Conservation (phyloP, 1,140 invertebrate genomes). For the Adoxophyes honmai region DNA sequence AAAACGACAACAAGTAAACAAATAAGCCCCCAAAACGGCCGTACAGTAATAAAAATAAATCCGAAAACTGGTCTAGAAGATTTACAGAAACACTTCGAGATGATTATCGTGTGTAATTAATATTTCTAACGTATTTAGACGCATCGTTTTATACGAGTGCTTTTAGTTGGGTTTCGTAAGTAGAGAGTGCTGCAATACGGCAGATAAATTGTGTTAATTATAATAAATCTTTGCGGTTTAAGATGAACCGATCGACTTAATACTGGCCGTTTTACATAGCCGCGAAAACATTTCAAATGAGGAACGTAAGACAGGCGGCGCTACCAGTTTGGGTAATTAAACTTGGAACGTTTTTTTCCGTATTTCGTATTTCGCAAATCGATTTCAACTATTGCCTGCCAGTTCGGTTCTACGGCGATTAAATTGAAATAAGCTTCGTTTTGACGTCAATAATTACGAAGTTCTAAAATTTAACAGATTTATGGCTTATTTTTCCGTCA, state of each 20-base stretch:
- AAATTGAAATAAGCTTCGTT: too few relatives aligned
- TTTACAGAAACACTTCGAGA: conserved; percentile 9
- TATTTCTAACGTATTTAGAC: conserved; percentile 8
- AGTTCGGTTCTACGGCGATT: too few relatives aligned
- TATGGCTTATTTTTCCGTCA: too few relatives aligned
- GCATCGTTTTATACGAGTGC: conserved; percentile 3
- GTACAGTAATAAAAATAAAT: background rate
- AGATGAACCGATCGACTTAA: background rate
- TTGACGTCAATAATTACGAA: too few relatives aligned
- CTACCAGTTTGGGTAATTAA: too few relatives aligned
- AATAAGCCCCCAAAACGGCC: conserved; percentile 3
- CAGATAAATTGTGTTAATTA: conserved; percentile 10
- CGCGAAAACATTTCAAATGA: background rate
- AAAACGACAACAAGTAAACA: conserved; percentile 10
- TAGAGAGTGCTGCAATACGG: background rate
- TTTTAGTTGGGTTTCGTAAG: conserved; percentile 8
- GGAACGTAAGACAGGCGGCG: too few relatives aligned
- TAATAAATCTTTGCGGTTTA: conserved; percentile 5
- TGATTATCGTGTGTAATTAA: conserved; percentile 17
- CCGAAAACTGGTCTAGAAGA: conserved; percentile 16
- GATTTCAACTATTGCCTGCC: too few relatives aligned
- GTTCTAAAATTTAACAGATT: too few relatives aligned
- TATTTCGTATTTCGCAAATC: too few relatives aligned
- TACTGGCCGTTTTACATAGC: background rate
- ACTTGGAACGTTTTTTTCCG: too few relatives aligned